phyloP scores from a whole-genome alignment of 1,140 invertebrate genomes.

The Danaus melanippus region DNA sequence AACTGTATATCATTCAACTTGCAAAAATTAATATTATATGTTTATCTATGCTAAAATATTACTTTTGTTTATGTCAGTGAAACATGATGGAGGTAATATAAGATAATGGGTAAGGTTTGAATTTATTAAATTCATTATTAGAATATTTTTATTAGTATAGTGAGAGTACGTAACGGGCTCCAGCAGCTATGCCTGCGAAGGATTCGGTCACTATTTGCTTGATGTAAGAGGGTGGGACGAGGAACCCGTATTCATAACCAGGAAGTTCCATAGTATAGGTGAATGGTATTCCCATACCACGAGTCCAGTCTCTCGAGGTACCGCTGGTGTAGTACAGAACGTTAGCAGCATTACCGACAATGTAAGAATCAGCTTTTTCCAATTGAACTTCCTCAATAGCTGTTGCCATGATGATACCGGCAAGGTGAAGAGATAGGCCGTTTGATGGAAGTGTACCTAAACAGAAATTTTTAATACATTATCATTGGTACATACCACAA shows the following conservation, averaged over 20 bases:
- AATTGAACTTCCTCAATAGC: constrained; percentile 62
- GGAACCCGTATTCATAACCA: constrained; percentile 72
- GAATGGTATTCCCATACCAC: constrained; percentile 74
- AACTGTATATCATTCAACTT: too few relatives aligned
- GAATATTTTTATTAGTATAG: not conserved
- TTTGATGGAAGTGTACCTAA: constrained; percentile 53
- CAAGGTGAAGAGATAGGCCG: constrained; percentile 39
- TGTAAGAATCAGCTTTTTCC: constrained; percentile 60
- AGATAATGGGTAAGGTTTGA: too few relatives aligned
- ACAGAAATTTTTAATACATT: not conserved
- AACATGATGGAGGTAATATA: too few relatives aligned
- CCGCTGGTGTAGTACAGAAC: constrained; percentile 72
- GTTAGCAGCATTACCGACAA: constrained; percentile 75
- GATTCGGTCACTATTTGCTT: constrained; percentile 77
- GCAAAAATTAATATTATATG: too few relatives aligned
- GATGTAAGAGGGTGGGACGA: constrained; percentile 78
- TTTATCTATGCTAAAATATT: too few relatives aligned
- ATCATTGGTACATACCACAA: not conserved
- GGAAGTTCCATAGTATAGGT: constrained; percentile 80
- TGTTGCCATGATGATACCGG: constrained; percentile 49
- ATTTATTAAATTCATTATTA: too few relatives aligned
- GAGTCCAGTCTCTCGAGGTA: constrained; percentile 79
- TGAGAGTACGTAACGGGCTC: constrained; percentile 41
- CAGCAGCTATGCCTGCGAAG: constrained; percentile 76
- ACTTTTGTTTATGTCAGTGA: too few relatives aligned